phyloP scores from a whole-genome alignment of 2,888 invertebrate genomes.

The Eristalinus sepulchralis region DNA sequence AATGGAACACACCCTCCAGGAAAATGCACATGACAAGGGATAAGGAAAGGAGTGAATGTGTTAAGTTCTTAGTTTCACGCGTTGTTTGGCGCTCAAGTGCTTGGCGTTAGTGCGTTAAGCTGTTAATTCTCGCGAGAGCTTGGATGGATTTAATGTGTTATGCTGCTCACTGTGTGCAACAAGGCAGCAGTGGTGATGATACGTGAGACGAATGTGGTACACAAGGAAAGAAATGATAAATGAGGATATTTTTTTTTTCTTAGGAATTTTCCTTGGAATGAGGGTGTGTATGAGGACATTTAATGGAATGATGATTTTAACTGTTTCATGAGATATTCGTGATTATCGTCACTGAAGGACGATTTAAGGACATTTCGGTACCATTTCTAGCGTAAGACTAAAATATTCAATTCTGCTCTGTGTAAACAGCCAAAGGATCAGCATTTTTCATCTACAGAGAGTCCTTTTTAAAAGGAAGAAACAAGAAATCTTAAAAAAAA shows the following conservation, averaged over 20 bases:
- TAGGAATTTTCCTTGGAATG: too few relatives aligned
- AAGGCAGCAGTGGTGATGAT: background rate
- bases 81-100: conserved; percentile 52
- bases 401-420: too few relatives aligned
- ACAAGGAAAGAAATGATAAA: background rate
- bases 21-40: conserved; percentile 12
- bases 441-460: too few relatives aligned
- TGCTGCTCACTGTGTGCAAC: background rate
- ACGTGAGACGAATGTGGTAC: background rate
- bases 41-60: conserved; percentile 21
- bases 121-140: conserved; percentile 37
- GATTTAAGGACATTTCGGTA: too few relatives aligned
- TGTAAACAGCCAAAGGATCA: too few relatives aligned
- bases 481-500: too few relatives aligned
- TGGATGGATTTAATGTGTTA: background rate
- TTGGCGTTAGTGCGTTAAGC: conserved; percentile 51
- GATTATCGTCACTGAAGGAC: too few relatives aligned
- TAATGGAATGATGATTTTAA: too few relatives aligned
- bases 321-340: too few relatives aligned
- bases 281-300: too few relatives aligned
- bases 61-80: conserved; percentile 63
- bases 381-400: too few relatives aligned
- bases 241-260: background rate
- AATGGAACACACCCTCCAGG: conserved; percentile 34
- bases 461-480: too few relatives aligned